These are phyloP conservation scores for Drosophila nebulosa DNA, from an alignment of 1,140 invertebrate species.

Conservation along the genomic window DNA sequence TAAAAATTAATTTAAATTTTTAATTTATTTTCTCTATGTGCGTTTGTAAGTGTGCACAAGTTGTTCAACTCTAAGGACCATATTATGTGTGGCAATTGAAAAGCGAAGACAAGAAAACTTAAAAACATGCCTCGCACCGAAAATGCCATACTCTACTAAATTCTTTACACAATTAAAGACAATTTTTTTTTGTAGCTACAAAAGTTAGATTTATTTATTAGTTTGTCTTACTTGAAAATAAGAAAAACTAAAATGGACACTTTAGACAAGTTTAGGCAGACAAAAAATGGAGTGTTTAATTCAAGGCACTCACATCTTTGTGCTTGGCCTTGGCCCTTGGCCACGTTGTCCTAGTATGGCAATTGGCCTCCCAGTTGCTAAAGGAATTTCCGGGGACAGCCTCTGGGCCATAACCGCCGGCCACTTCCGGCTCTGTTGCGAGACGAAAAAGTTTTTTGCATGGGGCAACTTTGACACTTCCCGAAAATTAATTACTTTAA, in stretches of 20 bases:
- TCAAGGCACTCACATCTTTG: neutral
- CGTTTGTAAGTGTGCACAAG: constrained; percentile 34
- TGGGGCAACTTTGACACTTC: constrained; percentile 72
- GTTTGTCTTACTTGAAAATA: too few relatives aligned
- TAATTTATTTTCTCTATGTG: constrained; percentile 48
- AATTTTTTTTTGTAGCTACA: too few relatives aligned
- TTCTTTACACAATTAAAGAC: too few relatives aligned
- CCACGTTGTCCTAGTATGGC: neutral
- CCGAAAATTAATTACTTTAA: constrained; percentile 77
- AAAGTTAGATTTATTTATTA: too few relatives aligned
- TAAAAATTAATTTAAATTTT: constrained; percentile 75
- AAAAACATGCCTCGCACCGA: neutral
- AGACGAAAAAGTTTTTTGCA: constrained; percentile 50
- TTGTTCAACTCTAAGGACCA: neutral
- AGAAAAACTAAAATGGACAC: too few relatives aligned
- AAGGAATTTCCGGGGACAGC: neutral
- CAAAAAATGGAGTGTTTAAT: neutral
- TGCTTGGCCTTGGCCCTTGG: neutral
- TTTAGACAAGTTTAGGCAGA: too few relatives aligned
- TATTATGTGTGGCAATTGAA: neutral
- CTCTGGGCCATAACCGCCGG: constrained; percentile 8
- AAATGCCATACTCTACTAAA: neutral
- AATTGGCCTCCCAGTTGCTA: neutral
- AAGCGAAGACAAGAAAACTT: neutral
- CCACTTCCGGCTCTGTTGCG: constrained; percentile 21